Evolutionary conservation across 2,113 vertebrate species (phyloP).

Genomic region (Petrocephalus microphthalmus): DNA sequence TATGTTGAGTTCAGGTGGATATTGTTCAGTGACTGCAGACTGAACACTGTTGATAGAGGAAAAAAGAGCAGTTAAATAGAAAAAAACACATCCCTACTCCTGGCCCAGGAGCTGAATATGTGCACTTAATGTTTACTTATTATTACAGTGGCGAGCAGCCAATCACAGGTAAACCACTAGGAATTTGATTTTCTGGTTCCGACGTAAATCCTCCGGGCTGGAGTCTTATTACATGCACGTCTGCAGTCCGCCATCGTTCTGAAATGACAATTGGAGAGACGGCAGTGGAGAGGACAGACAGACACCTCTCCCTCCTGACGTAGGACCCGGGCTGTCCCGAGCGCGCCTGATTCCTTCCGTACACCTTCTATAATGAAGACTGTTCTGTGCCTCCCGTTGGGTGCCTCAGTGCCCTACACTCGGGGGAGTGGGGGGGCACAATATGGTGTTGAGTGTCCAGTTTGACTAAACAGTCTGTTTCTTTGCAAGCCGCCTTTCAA

Average conservation of each 20-base stretch:
- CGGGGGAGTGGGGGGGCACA: neutral
- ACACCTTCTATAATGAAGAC: neutral
- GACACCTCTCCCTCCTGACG: neutral
- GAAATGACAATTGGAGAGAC: neutral
- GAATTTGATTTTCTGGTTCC: neutral
- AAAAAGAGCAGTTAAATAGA: neutral
- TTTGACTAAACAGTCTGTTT: slow-evolving; percentile 16
- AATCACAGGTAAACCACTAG: neutral
- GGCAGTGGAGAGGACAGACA: neutral
- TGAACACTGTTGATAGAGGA: neutral
- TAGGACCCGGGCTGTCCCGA: neutral
- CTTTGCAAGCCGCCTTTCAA: neutral
- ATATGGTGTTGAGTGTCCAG: slow-evolving; percentile 1
- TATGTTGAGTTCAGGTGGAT: neutral
- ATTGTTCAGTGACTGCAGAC: neutral
- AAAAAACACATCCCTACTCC: neutral
- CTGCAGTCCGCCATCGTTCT: neutral
- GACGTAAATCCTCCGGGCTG: neutral
- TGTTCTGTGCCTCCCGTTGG: neutral
- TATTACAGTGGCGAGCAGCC: neutral
- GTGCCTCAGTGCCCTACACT: neutral
- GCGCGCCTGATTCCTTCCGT: neutral
- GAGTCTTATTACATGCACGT: neutral
- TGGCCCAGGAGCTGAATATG: too few species aligned
- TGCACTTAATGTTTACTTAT: neutral